Percentiles rank a stretch among this genome's conserved stretches.
These are phyloP conservation scores for Sarcophaga variegata DNA, from an alignment of 2,888 invertebrate genomes.

Conservation along the genomic window DNA sequence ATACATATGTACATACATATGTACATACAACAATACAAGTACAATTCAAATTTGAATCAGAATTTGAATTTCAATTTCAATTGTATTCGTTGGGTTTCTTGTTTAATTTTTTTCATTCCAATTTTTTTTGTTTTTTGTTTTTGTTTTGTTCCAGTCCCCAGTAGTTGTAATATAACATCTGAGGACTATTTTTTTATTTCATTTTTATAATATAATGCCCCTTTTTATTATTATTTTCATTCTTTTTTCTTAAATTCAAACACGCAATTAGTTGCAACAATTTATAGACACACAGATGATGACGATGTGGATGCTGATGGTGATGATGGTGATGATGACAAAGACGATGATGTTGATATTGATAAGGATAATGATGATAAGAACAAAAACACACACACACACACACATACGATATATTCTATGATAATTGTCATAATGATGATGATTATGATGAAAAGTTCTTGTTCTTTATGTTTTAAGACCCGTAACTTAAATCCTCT, in stretches of 20 bases:
- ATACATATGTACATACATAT: slow-evolving; percentile 2
- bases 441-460: slow-evolving; percentile 15
- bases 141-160: slow-evolving; percentile 8
- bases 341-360: slow-evolving; percentile 13
- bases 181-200: slow-evolving; percentile 59
- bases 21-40: not conserved
- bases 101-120: not conserved
- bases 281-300: slow-evolving; percentile 19
- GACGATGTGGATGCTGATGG: slow-evolving; percentile 15
- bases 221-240: slow-evolving; percentile 47
- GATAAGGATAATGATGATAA: slow-evolving; percentile 34
- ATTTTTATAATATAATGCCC: slow-evolving; percentile 42
- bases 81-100: slow-evolving; percentile 45
- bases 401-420: not conserved
- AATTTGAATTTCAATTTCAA: slow-evolving; percentile 59
- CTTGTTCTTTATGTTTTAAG: not conserved
- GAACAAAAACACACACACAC: not conserved
- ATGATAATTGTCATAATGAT: slow-evolving; percentile 29
- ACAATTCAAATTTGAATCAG: slow-evolving; percentile 52
- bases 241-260: slow-evolving; percentile 44
- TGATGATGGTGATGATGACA: slow-evolving; percentile 20
- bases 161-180: slow-evolving; percentile 47
- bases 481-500: slow-evolving; percentile 56
- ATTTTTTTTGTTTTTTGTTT: slow-evolving; percentile 1
- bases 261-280: slow-evolving; percentile 68